Conservation (phyloP, 2,888 invertebrate species). For the Heliconius sara region DNA sequence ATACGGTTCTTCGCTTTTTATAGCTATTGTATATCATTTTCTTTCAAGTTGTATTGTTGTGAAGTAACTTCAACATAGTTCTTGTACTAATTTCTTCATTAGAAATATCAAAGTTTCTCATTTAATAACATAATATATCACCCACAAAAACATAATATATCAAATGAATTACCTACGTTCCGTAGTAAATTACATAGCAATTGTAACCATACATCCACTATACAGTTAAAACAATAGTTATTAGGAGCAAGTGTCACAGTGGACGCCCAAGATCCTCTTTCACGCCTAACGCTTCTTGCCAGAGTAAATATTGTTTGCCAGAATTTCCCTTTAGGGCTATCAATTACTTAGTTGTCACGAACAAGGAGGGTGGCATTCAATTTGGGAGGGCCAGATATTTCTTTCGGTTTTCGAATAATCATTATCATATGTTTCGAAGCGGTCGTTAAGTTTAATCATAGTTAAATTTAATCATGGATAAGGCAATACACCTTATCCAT, state of each 20-base stretch:
- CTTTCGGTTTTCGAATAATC: conserved; percentile 19
- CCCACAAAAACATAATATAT: not conserved
- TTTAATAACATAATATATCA: not conserved
- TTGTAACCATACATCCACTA: not conserved
- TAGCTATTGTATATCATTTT: not conserved
- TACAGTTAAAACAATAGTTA: not conserved
- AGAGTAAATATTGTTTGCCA: conserved; percentile 28
- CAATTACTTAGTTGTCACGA: conserved; percentile 29
- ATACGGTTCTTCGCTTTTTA: not conserved
- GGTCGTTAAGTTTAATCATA: not conserved
- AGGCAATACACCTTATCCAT: too few species aligned
- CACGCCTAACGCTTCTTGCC: conserved; percentile 21
- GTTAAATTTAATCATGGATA: too few species aligned
- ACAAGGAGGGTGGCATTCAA: conserved; percentile 17
- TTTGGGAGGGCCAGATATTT: conserved; percentile 20
- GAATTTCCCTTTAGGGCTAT: conserved; percentile 33
- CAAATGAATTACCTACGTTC: not conserved
- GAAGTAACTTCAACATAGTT: too few species aligned
- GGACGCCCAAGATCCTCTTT: conserved; percentile 24
- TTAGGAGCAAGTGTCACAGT: conserved; percentile 5
- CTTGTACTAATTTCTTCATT: not conserved
- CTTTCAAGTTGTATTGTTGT: not conserved
- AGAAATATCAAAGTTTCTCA: not conserved
- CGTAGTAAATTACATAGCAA: not conserved
- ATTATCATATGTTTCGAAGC: conserved; percentile 12